Conservation (phyloP, 2,797 vertebrate species). For the Dicrostonyx torquatus region DNA sequence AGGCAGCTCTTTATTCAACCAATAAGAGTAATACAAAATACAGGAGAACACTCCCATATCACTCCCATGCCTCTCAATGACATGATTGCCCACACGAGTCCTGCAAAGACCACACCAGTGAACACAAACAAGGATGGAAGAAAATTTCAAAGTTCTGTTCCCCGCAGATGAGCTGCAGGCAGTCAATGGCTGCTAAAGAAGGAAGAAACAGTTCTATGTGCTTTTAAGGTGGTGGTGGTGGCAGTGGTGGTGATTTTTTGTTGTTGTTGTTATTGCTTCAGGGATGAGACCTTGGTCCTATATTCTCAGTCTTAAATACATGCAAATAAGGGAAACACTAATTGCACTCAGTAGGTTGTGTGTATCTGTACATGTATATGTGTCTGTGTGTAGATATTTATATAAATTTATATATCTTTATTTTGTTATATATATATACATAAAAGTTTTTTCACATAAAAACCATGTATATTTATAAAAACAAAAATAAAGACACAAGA, state of each 20-base stretch:
- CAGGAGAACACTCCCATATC: too few relatives aligned
- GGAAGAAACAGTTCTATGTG: too few relatives aligned
- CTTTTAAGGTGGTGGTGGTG: not conserved
- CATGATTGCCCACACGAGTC: not conserved
- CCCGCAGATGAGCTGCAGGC: not conserved
- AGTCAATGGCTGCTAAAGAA: not conserved
- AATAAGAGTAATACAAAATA: too few relatives aligned
- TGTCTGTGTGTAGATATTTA: not conserved
- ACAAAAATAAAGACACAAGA: not conserved
- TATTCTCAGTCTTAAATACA: not conserved
- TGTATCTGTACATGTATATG: not conserved
- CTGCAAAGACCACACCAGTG: not conserved
- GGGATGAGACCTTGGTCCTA: not conserved
- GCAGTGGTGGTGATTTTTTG: not conserved
- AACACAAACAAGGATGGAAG: not conserved
- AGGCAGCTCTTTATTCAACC: too few relatives aligned
- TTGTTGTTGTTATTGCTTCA: not conserved
- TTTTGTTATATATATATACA: not conserved
- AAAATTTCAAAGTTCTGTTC: not conserved
- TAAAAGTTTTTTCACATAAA: not conserved
- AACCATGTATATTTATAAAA: not conserved
- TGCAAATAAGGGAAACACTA: not conserved
- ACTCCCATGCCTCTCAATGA: not conserved
- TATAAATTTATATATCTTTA: not conserved
- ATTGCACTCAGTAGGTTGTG: not conserved